A percentile compares a stretch with the other conserved stretches of the same genome.
phyloP scores from a whole-genome alignment of 2,888 invertebrate species.

The Mesoligia furuncula region DNA sequence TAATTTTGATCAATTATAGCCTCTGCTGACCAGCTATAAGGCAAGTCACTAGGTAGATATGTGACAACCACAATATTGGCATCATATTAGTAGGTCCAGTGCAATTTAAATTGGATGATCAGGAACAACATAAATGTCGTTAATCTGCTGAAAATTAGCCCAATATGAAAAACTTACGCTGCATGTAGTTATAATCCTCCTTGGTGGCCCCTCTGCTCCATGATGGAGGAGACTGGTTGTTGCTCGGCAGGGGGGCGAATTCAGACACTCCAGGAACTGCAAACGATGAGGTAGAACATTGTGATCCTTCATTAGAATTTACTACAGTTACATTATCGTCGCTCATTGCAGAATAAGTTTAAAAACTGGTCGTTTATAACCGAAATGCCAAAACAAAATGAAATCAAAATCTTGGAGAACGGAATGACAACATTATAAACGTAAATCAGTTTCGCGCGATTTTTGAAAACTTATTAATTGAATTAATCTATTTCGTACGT shows the following conservation, averaged over 20 bases:
- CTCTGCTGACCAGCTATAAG: neutral
- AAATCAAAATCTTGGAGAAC: slow-evolving; percentile 67
- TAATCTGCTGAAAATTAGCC: neutral
- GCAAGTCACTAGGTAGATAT: neutral
- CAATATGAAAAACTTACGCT: slow-evolving; percentile 91
- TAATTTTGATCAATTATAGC: neutral
- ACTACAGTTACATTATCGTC: slow-evolving; percentile 75
- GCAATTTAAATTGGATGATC: neutral
- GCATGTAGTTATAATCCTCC: slow-evolving; percentile 94
- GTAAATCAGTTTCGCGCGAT: slow-evolving; percentile 81
- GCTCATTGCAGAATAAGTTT: slow-evolving; percentile 81
- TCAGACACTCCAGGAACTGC: slow-evolving; percentile 97
- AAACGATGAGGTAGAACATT: slow-evolving; percentile 82
- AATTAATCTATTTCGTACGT: neutral
- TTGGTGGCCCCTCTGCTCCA: slow-evolving; percentile 93
- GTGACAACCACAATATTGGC: neutral
- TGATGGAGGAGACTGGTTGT: slow-evolving; percentile 90
- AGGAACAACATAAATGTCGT: neutral
- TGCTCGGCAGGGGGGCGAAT: slow-evolving; percentile 92
- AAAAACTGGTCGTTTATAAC: slow-evolving; percentile 85
- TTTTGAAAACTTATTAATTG: slow-evolving; percentile 79
- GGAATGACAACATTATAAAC: slow-evolving; percentile 84
- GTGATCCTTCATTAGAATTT: slow-evolving; percentile 76
- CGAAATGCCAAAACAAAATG: slow-evolving; percentile 76
- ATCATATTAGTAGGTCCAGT: neutral